Evolutionary conservation across 1,140 invertebrate genomes (phyloP).

Genomic region (Drosophila subpulchrella): DNA sequence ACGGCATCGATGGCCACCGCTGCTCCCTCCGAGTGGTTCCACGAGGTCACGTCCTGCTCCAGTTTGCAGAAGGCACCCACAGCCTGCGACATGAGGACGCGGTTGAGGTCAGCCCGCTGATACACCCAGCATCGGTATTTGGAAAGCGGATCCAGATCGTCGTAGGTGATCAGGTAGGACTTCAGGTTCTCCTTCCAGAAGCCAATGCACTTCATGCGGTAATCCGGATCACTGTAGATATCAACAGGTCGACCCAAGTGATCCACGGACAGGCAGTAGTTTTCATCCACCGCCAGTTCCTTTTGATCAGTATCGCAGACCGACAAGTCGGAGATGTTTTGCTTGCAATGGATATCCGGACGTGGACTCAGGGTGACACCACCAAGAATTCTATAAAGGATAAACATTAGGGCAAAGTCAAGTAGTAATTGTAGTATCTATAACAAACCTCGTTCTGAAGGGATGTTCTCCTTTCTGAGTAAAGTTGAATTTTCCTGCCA

Average conservation of each 20-base stretch:
- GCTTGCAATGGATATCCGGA: slow-evolving; percentile 96
- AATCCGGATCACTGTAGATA: slow-evolving; percentile 97
- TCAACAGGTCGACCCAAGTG: slow-evolving; percentile 96
- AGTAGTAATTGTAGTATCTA: not conserved
- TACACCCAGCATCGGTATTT: slow-evolving; percentile 99
- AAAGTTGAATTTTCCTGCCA: slow-evolving; percentile 98
- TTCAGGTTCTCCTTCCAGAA: slow-evolving; percentile 99
- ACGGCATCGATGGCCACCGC: slow-evolving; percentile 95
- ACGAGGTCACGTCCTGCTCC: slow-evolving; percentile 95
- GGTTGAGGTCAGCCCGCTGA: slow-evolving; percentile 96
- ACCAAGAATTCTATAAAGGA: slow-evolving; percentile 91
- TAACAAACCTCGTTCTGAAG: slow-evolving; percentile 91
- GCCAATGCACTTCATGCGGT: slow-evolving; percentile 98
- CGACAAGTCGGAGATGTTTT: slow-evolving; percentile 97
- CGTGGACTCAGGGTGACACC: slow-evolving; percentile 97
- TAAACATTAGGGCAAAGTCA: not conserved
- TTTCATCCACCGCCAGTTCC: slow-evolving; percentile 96
- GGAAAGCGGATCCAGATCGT: slow-evolving; percentile 97
- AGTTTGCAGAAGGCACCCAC: slow-evolving; percentile 96
- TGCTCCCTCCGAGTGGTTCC: slow-evolving; percentile 95
- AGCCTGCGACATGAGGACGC: slow-evolving; percentile 94
- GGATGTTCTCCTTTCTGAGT: slow-evolving; percentile 93
- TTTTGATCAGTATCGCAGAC: slow-evolving; percentile 97
- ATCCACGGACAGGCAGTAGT: slow-evolving; percentile 98
- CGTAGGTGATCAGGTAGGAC: slow-evolving; percentile 98